Evolutionary conservation across 2,888 invertebrate species (phyloP), one percentile per base, ranked within the genome.

Genomic region (Eugnorisma glareosa): DNA sequence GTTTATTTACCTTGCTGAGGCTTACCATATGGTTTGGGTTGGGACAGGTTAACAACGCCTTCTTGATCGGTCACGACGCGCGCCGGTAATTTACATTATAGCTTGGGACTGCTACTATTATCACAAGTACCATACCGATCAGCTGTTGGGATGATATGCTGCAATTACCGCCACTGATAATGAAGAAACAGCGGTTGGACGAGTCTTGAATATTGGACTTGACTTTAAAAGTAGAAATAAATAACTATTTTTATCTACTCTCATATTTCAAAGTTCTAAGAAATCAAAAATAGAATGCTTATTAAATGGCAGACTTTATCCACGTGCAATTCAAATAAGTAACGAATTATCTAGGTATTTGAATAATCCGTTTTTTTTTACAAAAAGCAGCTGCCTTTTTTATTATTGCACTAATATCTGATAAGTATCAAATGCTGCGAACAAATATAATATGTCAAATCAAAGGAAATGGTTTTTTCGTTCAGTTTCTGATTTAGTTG

Each of bases 21-120:
- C 71, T 73, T 72, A 57, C 31, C 40, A 54, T 73, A 35, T n/a
- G n/a, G 31, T 21, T 61, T 61, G 61, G 13, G 18, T 76, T 64
- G 57, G 11, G 18, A 28, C 45, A 28, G n/a, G n/a, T 61, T 37
- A 37, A 43, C 2, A 57, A 57, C 21, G 1, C 31, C 11, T 43
- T 31, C n/a, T 31, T 51, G 40, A 43, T 69, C 15, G 37, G 15
- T 48, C 28, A 68, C 13, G 35, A 35, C 21, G 21, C 31, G 31
- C 31, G 61, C 21, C 11, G 11, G 31, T 61, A 21, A 61, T 61
- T 61, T n/a, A 67, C 24, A 24, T 18, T 5, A 45, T 35, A 67
- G 71, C 18, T 35, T 35, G n/a, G 6, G 24, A 59, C 13, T 28
- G 59, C 7, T 54, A 54, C 54, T 54, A 51, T 40, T 54, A 31